Conservation (phyloP, 1,140 invertebrate genomes). For the Brachystomella parvula region DNA sequence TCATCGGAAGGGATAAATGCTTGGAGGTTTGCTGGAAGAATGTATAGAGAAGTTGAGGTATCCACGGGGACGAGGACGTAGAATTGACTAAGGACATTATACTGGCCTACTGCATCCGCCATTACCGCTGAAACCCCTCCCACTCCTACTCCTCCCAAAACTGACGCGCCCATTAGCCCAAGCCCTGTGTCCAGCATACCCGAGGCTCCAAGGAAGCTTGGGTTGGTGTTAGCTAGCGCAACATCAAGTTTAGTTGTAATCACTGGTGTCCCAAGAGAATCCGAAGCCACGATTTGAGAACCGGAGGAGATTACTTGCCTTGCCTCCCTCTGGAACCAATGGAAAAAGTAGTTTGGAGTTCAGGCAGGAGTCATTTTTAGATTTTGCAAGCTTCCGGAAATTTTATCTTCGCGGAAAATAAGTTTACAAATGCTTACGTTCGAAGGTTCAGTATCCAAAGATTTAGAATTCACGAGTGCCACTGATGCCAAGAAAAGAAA, state of each 20-base stretch:
- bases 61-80: not conserved
- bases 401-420: no score
- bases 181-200: not conserved
- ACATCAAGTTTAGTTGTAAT: not conserved
- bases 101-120: not conserved
- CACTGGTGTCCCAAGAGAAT: not conserved
- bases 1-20: not conserved
- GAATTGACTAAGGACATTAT: not conserved
- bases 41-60: not conserved
- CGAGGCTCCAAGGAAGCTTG: not conserved
- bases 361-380: not conserved
- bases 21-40: not conserved
- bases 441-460: not conserved
- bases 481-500: not conserved
- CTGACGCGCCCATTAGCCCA: not conserved
- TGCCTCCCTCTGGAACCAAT: not conserved
- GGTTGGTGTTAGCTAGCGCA: not conserved
- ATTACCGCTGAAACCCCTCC: not conserved
- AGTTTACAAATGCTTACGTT: not conserved
- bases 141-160: not conserved
- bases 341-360: not conserved
- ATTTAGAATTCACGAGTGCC: not conserved
- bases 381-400: not conserved
- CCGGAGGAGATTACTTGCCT: not conserved
- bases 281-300: not conserved